phyloP scores from a whole-genome alignment of 1,140 invertebrate genomes.

The Caenorhabditis brenneri region DNA sequence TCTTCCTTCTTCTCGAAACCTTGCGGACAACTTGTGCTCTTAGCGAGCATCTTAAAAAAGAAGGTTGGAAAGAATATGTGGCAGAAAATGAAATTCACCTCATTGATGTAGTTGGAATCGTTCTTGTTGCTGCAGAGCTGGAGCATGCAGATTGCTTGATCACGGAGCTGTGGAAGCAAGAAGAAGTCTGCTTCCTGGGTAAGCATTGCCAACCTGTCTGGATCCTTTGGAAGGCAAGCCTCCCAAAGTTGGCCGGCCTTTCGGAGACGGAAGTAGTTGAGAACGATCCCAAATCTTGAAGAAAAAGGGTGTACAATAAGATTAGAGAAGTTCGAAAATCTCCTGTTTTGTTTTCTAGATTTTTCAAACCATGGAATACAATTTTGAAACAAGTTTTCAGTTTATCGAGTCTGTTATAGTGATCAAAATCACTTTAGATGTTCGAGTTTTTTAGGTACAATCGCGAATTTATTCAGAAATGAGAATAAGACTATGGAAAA shows the following conservation, averaged over 20 bases:
- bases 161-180: constrained; percentile 45
- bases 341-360: neutral
- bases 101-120: constrained; percentile 55
- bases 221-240: constrained; percentile 58
- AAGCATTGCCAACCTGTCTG: constrained; percentile 56
- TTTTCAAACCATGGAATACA: no score
- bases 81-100: constrained; percentile 31
- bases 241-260: constrained; percentile 55
- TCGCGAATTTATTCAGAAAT: no score
- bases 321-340: neutral
- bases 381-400: no score
- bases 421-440: no score
- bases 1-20: constrained; percentile 49
- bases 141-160: constrained; percentile 54
- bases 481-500: no score
- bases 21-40: constrained; percentile 58
- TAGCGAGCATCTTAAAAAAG: constrained; percentile 50
- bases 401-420: no score
- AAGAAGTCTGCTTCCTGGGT: constrained; percentile 60
- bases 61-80: no score
- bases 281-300: constrained; percentile 84
- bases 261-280: constrained; percentile 81
- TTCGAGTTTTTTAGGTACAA: no score
- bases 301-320: no score
- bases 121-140: constrained; percentile 55